These are phyloP conservation scores for Anisognathus igniventris DNA, from an alignment of 2,797 vertebrate species.

Conservation along the genomic window DNA sequence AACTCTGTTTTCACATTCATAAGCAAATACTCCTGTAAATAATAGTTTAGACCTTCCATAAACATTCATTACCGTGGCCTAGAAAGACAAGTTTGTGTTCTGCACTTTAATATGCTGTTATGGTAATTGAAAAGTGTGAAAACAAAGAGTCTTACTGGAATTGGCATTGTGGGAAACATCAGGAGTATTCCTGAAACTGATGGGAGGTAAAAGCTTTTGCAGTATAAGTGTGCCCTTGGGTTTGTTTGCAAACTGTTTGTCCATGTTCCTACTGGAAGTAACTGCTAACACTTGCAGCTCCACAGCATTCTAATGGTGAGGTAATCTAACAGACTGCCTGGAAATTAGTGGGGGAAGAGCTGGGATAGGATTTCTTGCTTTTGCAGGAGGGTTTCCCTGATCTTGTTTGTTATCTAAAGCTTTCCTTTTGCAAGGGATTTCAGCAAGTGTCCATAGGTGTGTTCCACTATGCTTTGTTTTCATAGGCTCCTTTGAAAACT, in stretches of 20 bases:
- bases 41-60: not conserved
- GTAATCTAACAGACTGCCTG: not conserved
- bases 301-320: not conserved
- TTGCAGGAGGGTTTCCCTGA: not conserved
- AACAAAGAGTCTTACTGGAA: not conserved
- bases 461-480: not conserved
- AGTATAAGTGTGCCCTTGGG: not conserved
- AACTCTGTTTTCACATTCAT: not conserved
- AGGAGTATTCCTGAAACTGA: not conserved
- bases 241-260: not conserved
- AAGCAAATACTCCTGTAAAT: not conserved
- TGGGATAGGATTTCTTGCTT: not conserved
- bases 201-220: not conserved
- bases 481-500: not conserved
- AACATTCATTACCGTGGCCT: not conserved
- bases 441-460: not conserved
- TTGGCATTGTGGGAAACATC: not conserved
- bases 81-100: not conserved
- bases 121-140: not conserved
- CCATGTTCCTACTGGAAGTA: fast-evolving
- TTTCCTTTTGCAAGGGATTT: not conserved
- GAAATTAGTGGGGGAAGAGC: not conserved
- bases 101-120: not conserved
- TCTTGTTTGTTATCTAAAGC: not conserved
- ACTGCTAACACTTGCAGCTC: not conserved